Evolutionary conservation across 2,888 invertebrate species (phyloP), one percentile per base, ranked within the genome.

Genomic region (Andrena flavipes): DNA sequence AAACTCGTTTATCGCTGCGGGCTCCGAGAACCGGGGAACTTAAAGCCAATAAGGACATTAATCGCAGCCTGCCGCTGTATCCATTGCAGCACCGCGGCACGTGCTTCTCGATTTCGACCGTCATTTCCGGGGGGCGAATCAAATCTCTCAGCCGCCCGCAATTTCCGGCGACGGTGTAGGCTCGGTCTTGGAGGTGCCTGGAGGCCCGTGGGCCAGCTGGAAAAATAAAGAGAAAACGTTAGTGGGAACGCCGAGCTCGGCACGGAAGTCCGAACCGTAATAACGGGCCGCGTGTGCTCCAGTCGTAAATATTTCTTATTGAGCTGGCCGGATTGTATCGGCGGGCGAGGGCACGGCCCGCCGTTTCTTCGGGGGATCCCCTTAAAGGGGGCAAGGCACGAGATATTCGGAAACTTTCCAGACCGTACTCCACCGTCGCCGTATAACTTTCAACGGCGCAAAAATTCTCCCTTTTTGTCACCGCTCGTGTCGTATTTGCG

Each of bases 261-360:
- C 73, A 73, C 26, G 76, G 63, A 80, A 77, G 68, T 62, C 76
- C 70, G 71, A 73, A 62, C 29, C 49, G 84, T 73, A 85, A 84
- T 85, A 85, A 84, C 84, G 59, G 69, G 54, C 74, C 76, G 81
- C 74, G 77, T 77, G 84, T 85, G 77, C 75, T 67, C 13, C 16
- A 56, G 56, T 85, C 84, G 84, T 85, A 85, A 85, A 85, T 85
- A 85, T 84, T 81, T 84, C 84, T 85, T 84, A 85, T 84, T 84
- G 84, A 78, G 60, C 70, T 29, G 33, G 67, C n/a, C 13, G 56
- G 48, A 80, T 80, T 80, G 80, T 80, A 80, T 80, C 71, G 68
- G 62, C 26, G 51, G 35, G 33, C 20, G 68, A 65, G 59, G 65
- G 67, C 62, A 70, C 54, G 62, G 30, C 70, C 67, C 10, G 33